Evolutionary conservation across 2,113 vertebrate species (phyloP), one percentile per base, ranked within the genome.

Genomic region (Leptosomus discolor): DNA sequence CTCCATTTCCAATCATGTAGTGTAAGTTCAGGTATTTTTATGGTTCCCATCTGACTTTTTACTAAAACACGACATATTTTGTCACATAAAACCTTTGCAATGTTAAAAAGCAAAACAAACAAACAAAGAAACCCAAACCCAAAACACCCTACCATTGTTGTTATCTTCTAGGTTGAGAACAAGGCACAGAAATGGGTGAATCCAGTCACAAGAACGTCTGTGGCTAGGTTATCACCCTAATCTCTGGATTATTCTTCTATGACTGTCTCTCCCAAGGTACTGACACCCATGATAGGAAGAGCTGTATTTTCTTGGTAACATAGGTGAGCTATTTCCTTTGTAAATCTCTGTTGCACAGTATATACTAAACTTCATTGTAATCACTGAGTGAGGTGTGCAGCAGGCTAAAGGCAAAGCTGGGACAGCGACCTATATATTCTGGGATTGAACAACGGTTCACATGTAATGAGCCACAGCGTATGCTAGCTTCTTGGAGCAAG

Each of bases 321-420:
- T 6, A 43, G 13, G 12, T 60, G n/a, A 12, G 0, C 2, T 43
- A 85, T 88, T 68, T 24, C 43, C 51, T 91, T 61, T 46, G 21
- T 51, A 71, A 81, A n/a, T 67, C 63, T 88, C 39, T 74, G 32
- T 77, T 60, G 27, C 56, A 95, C n/a, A 45, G 56, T 76, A 81
- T 23, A 58, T 50, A 26, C 8, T 19, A 43, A 68, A 27, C 43
- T 79, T 95, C 2, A 6, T 51, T 61, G 45, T 81, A 75, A 78
- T 68, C 36, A 39, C 21, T 0, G 2, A 30, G 19, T 3, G 7
- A 81, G 51, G 39, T 51, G 48, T 24, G 26, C 39, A 91, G 68
- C 56, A 64, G 64, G 50, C 60, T 64, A 89, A 89, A 76, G 86
- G 51, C 76, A 92, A 86, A 92, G 60, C 93, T 91, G 76, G 78